A percentile compares a stretch with the other conserved stretches of the same genome.
These are phyloP conservation scores for Microchrysa polita DNA, from an alignment of 2,888 invertebrate species.

Conservation along the genomic window DNA sequence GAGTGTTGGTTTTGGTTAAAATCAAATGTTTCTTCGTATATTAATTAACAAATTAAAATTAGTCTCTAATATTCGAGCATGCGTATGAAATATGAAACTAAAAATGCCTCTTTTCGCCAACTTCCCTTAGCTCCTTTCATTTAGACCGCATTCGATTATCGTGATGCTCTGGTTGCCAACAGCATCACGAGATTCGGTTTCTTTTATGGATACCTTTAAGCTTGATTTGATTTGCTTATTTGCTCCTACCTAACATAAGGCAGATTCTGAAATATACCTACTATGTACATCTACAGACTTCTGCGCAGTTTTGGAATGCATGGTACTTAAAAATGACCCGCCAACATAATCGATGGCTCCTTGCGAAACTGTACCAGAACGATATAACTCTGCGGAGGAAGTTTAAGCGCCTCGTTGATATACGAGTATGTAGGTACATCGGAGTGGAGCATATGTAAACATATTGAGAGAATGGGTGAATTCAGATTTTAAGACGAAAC, in stretches of 20 bases:
- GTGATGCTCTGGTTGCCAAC: not conserved
- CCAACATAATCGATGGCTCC: constrained; percentile 9
- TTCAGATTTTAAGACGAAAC: too few relatives aligned
- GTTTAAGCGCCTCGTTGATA: too few relatives aligned
- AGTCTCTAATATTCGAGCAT: too few relatives aligned
- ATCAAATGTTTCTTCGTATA: too few relatives aligned
- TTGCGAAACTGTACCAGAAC: not conserved
- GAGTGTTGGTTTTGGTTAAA: too few relatives aligned
- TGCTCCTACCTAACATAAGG: constrained; percentile 16
- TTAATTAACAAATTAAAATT: too few relatives aligned
- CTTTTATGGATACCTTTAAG: constrained; percentile 33
- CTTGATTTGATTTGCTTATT: constrained; percentile 27
- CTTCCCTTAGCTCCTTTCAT: not conserved
- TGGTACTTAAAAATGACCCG: not conserved
- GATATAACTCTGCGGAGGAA: not conserved
- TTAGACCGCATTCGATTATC: not conserved
- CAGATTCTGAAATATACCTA: too few relatives aligned
- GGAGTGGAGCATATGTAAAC: too few relatives aligned
- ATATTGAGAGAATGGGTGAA: too few relatives aligned
- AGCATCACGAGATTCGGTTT: constrained; percentile 20
- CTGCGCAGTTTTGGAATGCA: not conserved
- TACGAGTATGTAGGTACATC: too few relatives aligned
- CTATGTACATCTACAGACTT: too few relatives aligned
- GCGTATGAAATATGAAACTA: too few relatives aligned
- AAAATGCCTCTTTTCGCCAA: not conserved